Conservation (phyloP, 2,113 vertebrate genomes). For the Eulemur rufifrons region DNA sequence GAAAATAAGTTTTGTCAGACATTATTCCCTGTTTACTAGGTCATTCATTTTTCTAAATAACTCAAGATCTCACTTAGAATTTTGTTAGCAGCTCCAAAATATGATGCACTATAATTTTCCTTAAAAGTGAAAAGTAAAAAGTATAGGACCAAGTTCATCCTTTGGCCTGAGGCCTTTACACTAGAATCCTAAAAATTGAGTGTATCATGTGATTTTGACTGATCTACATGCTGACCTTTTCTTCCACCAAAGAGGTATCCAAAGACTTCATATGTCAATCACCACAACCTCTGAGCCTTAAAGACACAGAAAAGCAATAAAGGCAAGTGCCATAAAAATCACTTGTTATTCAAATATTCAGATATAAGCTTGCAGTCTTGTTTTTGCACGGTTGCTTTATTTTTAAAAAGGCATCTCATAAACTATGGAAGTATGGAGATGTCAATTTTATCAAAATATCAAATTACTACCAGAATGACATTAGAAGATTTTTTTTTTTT, state of each 20-base stretch:
- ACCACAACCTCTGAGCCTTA: conserved; percentile 28
- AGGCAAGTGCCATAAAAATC: background rate
- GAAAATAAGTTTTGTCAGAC: background rate
- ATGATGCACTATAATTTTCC: background rate
- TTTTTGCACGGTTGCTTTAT: conserved; percentile 44
- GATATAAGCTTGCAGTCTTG: conserved; percentile 2
- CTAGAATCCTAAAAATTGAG: conserved; percentile 34
- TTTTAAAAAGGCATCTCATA: background rate
- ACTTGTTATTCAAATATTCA: conserved; percentile 30
- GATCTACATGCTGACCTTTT: background rate
- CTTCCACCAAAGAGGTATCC: conserved; percentile 25
- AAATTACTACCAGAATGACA: conserved; percentile 14
- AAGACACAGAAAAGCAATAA: conserved; percentile 48
- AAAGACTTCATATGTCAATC: background rate
- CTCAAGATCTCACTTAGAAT: conserved; percentile 35
- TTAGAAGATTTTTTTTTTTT: conserved; percentile 6
- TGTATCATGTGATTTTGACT: conserved; percentile 33
- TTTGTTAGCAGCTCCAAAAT: conserved; percentile 38
- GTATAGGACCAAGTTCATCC: background rate
- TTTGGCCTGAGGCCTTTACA: background rate
- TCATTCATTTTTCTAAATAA: conserved; percentile 64
- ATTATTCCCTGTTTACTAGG: background rate
- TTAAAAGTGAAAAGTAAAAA: conserved; percentile 63
- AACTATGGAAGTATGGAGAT: background rate
- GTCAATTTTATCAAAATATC: conserved; percentile 41